Percentiles rank a stretch among this genome's conserved stretches.
phyloP scores from a whole-genome alignment of 2,888 invertebrate genomes.

The Epiblema foenella region DNA sequence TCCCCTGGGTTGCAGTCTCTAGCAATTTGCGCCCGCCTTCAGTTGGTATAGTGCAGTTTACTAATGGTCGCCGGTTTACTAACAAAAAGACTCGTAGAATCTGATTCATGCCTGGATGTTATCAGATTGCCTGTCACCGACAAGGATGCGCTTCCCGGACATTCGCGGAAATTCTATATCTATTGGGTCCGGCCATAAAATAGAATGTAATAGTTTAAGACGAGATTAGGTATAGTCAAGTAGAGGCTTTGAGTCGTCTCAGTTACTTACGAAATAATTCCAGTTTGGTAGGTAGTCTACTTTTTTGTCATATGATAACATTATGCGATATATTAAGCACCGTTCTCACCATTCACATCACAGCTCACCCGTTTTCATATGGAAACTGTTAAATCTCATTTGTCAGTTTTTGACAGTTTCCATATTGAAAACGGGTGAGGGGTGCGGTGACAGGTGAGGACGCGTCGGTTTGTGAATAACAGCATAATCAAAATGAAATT shows the following conservation, averaged over 20 bases:
- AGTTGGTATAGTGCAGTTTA: neutral
- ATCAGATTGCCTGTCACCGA: slow-evolving; percentile 21
- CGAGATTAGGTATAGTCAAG: neutral
- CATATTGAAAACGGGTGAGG: no score
- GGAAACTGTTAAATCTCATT: no score
- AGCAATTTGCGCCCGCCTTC: neutral
- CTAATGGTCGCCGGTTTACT: neutral
- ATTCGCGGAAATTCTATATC: slow-evolving; percentile 1
- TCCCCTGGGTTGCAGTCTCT: no score
- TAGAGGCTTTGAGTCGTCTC: neutral
- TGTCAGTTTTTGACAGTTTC: no score
- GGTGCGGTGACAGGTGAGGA: no score
- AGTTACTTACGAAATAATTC: neutral
- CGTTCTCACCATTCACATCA: no score
- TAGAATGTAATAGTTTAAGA: slow-evolving; percentile 3
- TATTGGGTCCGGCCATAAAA: slow-evolving; percentile 15
- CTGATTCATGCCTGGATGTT: slow-evolving; percentile 25
- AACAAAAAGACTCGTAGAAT: slow-evolving; percentile 16
- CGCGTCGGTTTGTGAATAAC: no score
- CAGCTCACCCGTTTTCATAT: no score
- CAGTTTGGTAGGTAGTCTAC: neutral
- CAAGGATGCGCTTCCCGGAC: slow-evolving; percentile 17
- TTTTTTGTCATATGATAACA: no score
- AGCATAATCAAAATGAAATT: no score
- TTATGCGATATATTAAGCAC: no score